Conservation (phyloP, 2,888 invertebrate genomes). For the Drosophila dives region DNA sequence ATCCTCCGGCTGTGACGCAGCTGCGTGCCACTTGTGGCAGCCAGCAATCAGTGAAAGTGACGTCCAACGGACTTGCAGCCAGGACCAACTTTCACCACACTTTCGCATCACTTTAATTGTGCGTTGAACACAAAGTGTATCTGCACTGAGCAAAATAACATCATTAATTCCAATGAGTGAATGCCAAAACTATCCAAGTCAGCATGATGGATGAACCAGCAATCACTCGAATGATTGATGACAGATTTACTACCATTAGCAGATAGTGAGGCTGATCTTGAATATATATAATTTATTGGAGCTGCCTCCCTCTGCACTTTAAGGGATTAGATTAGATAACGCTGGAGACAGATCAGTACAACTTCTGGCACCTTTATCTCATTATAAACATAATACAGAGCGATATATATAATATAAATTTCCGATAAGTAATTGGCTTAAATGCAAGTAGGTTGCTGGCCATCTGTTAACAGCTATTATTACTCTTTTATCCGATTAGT, state of each 20-base stretch:
- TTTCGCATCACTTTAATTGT: background rate
- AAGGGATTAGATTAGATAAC: background rate
- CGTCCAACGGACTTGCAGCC: background rate
- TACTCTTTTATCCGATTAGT: background rate
- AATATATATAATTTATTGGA: background rate
- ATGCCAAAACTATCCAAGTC: background rate
- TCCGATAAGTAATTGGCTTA: background rate
- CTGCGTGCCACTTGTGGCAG: slow-evolving; percentile 23
- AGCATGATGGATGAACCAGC: background rate
- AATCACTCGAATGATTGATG: background rate
- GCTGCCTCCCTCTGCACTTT: background rate
- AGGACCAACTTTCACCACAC: slow-evolving; percentile 1
- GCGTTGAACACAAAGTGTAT: background rate
- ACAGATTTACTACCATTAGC: background rate
- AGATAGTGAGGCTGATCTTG: background rate
- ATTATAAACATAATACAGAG: background rate
- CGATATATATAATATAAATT: background rate
- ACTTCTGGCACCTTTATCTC: too few relatives aligned
- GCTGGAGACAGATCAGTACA: background rate
- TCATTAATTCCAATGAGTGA: slow-evolving; percentile 4
- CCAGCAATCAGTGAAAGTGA: slow-evolving; percentile 42
- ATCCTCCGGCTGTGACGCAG: slow-evolving; percentile 22
- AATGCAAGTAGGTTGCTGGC: background rate
- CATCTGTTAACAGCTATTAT: background rate
- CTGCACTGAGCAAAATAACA: background rate